A percentile compares a stretch with the other conserved stretches of the same genome.
Evolutionary conservation across 2,113 vertebrate genomes (phyloP).

Genomic region (Notothenia rossii): DNA sequence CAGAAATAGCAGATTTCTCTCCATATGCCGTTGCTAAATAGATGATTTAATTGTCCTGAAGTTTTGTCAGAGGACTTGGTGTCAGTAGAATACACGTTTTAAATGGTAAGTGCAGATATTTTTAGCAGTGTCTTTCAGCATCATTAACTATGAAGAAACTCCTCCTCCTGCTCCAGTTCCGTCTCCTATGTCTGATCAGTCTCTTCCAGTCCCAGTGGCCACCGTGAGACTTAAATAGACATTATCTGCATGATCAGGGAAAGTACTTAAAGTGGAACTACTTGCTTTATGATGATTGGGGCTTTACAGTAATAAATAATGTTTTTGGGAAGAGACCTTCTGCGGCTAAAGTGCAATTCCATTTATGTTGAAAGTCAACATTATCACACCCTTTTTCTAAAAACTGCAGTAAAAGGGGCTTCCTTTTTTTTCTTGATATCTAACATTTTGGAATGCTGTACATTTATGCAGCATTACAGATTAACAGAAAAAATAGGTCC

Average conservation of each 20-base stretch:
- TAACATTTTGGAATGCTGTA: neutral
- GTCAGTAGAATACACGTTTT: slow-evolving; percentile 19
- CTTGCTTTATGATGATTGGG: slow-evolving; percentile 10
- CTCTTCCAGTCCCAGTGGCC: slow-evolving; percentile 4
- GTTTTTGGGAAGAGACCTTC: neutral
- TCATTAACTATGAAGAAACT: too few species aligned
- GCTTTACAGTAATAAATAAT: neutral
- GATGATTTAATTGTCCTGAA: slow-evolving; percentile 62
- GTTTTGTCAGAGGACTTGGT: slow-evolving; percentile 44
- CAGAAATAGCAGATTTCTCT: slow-evolving; percentile 62
- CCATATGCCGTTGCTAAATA: slow-evolving; percentile 64
- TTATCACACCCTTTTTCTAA: neutral
- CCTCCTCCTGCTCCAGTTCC: neutral
- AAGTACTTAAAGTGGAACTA: slow-evolving; percentile 6
- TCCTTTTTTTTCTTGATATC: neutral
- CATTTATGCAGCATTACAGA: neutral
- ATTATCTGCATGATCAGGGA: slow-evolving; percentile 11
- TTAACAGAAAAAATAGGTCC: neutral
- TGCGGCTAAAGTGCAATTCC: neutral
- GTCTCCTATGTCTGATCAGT: slow-evolving; percentile 24
- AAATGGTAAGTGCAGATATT: neutral
- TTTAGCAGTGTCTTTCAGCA: neutral
- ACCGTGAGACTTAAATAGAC: neutral
- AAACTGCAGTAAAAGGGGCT: neutral
- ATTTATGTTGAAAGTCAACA: neutral